Evolutionary conservation across 2,888 invertebrate species (phyloP), one percentile per base, ranked within the genome.

Genomic region (Frankliniella fusca): DNA sequence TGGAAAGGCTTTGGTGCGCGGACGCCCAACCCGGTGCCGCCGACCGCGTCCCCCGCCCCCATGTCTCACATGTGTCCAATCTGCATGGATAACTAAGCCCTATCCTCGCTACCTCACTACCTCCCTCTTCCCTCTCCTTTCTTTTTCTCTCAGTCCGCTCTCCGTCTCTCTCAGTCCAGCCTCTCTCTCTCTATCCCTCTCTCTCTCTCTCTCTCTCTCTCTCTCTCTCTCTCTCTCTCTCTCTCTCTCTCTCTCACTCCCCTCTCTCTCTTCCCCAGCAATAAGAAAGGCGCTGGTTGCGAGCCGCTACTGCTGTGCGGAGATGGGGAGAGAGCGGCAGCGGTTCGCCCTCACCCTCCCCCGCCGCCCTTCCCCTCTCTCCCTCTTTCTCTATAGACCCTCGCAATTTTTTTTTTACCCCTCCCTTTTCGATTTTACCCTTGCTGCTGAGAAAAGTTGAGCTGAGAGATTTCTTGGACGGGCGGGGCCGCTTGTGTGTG

Each of bases 41-140:
- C 54, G 5, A 2, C 54, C 54, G 15, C 54, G 54, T 1, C 54
- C 3, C 54, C 15, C 54, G 5, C 54, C 54, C 54, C 54, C 54
- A 27, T 76, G 70, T 23, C 70, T 76, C 70, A 76, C 70, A 76
- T 76, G 70, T 76, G 70, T 76, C 70, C 70, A 76, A 76, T 76
- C 70, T 76, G 70, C 70, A 76, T 76, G 70, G 70, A 76, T 76
- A 27, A 76, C 70, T 12, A 23, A 38, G 38, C 38, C 38, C 38
- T 38, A 38, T 3, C 38, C 38, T 38, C 38, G 38, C 38, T 54
- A 12, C 54, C 18, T 20, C 54, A 12, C 18, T 54, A 5, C 1
- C 54, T 0, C 15, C 54, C 15, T n/a, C n/a, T n/a, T n/a, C 54
- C 15, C 54, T 15, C 54, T 5, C 54, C 54, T 5, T 15, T 15